A percentile compares a stretch with the other conserved stretches of the same genome.
Conservation (phyloP, 2,113 vertebrate genomes). For the Ochotona princeps region DNA sequence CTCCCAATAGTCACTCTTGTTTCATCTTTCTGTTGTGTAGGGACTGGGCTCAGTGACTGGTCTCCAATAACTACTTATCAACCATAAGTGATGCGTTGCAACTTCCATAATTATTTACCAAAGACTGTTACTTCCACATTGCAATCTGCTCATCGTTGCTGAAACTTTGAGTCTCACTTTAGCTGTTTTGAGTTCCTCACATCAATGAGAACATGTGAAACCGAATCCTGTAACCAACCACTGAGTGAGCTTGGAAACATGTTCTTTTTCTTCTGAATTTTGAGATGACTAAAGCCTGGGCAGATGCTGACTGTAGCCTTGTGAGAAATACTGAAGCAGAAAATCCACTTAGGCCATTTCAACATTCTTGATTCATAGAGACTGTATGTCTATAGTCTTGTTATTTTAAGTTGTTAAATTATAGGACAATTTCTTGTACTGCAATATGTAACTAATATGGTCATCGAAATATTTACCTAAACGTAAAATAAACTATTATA, state of each 20-base stretch:
- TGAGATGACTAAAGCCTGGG: not conserved
- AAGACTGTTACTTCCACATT: conserved; percentile 16
- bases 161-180: not conserved
- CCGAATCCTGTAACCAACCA: not conserved
- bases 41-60: not conserved
- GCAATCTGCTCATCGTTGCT: not conserved
- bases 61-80: conserved; percentile 13
- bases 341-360: too few relatives aligned
- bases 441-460: not conserved
- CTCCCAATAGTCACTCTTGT: not conserved
- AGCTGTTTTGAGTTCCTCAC: not conserved
- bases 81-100: not conserved
- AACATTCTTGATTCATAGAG: too few relatives aligned
- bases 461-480: conserved; percentile 1
- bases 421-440: too few relatives aligned
- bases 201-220: not conserved
- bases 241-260: not conserved
- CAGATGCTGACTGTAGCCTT: not conserved
- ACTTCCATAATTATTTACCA: not conserved
- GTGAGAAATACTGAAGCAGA: too few relatives aligned
- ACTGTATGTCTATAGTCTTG: too few relatives aligned
- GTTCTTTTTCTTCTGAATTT: not conserved
- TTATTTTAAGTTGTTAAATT: too few relatives aligned
- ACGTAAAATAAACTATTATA: not conserved
- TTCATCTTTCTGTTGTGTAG: not conserved